Evolutionary conservation across 1,140 invertebrate genomes (phyloP).

Genomic region (Atta texana): DNA sequence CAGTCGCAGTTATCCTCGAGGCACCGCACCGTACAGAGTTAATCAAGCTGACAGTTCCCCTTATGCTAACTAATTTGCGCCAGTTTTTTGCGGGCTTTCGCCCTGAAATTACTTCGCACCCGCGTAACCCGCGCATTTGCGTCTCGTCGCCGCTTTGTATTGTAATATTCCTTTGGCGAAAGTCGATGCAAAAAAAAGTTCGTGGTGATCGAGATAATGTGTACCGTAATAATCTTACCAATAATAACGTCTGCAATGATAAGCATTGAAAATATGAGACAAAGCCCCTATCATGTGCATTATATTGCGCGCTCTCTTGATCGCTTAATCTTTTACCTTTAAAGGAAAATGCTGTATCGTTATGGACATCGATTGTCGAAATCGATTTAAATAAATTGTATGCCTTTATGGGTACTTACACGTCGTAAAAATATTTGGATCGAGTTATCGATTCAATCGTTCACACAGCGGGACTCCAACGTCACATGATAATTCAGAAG

Average conservation of each 20-base stretch:
- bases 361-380: conserved; percentile 16
- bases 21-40: conserved; percentile 39
- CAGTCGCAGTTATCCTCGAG: conserved; percentile 60
- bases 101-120: conserved; percentile 67
- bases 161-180: conserved; percentile 40
- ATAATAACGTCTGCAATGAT: conserved; percentile 40
- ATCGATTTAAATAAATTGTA: conserved; percentile 49
- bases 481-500: conserved; percentile 19
- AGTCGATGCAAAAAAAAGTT: conserved; percentile 26
- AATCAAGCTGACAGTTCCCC: conserved; percentile 64
- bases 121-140: conserved; percentile 63
- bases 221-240: conserved; percentile 37
- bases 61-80: conserved; percentile 71
- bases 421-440: conserved; percentile 46
- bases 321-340: conserved; percentile 5
- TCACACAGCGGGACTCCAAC: conserved; percentile 48
- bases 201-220: conserved; percentile 37
- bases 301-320: background rate
- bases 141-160: conserved; percentile 48
- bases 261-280: conserved; percentile 9
- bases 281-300: conserved; percentile 8
- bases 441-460: conserved; percentile 59
- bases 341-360: background rate
- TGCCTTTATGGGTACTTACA: conserved; percentile 13
- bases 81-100: conserved; percentile 68